Percentiles rank a stretch among this genome's conserved stretches.
Conservation (phyloP, 2,797 vertebrate species). For the Pogonophryne albipinna region DNA sequence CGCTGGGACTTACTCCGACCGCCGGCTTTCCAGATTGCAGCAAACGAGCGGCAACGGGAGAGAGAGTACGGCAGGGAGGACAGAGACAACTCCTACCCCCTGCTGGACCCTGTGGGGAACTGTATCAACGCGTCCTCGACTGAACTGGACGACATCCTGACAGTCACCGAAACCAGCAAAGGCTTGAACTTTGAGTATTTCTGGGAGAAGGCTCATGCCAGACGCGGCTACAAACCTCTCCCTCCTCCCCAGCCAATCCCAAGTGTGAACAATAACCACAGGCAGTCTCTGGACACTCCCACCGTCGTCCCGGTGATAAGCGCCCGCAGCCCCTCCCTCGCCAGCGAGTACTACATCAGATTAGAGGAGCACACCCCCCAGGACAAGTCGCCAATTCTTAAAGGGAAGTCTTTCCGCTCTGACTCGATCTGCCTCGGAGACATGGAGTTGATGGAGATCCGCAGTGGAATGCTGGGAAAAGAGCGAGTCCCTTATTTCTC, state of each 20-base stretch:
- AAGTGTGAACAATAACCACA: slow-evolving; percentile 86
- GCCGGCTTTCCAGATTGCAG: slow-evolving; percentile 80
- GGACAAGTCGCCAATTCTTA: slow-evolving; percentile 84
- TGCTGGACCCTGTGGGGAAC: slow-evolving; percentile 88
- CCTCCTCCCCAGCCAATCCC: slow-evolving; percentile 86
- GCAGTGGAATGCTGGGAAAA: slow-evolving; percentile 81
- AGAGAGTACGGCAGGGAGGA: slow-evolving; percentile 80
- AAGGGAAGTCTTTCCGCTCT: slow-evolving; percentile 72
- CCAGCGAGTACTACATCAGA: slow-evolving; percentile 94
- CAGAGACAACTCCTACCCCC: slow-evolving; percentile 87
- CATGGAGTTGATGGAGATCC: slow-evolving; percentile 86
- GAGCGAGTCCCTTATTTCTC: slow-evolving; percentile 76
- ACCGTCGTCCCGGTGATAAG: slow-evolving; percentile 95
- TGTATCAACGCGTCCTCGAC: slow-evolving; percentile 84
- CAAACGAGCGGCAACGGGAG: slow-evolving; percentile 84
- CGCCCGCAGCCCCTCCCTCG: slow-evolving; percentile 93
- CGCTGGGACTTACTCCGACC: slow-evolving; percentile 91
- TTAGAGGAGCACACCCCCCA: slow-evolving; percentile 92
- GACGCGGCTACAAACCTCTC: slow-evolving; percentile 88
- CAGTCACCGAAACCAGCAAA: slow-evolving; percentile 94
- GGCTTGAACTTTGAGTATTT: slow-evolving; percentile 96
- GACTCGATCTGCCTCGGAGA: slow-evolving; percentile 77
- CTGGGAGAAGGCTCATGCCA: slow-evolving; percentile 93
- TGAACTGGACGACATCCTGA: slow-evolving; percentile 93
- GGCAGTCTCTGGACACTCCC: slow-evolving; percentile 91